Conservation (phyloP, 2,888 invertebrate genomes). For the Strigamia transsilvanica region DNA sequence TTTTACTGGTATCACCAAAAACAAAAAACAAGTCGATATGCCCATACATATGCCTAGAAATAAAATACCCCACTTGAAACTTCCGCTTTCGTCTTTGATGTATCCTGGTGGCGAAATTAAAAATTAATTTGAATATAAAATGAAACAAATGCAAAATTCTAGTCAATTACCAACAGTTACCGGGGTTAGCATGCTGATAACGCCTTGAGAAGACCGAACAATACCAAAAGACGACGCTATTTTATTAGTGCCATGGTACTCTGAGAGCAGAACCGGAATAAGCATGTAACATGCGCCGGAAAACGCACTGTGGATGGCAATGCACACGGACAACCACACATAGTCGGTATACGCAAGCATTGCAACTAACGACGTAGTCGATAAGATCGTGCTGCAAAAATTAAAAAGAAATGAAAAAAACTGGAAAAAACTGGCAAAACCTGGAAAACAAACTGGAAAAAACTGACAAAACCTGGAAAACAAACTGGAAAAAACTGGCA, state of each 20-base stretch:
- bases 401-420: not conserved
- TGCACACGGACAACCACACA: not conserved
- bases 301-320: not conserved
- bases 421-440: not conserved
- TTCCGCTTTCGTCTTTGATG: not conserved
- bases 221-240: slow-evolving; percentile 79
- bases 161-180: not conserved
- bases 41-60: not conserved
- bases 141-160: not conserved
- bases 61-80: not conserved
- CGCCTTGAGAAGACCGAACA: slow-evolving; percentile 79
- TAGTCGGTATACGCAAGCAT: not conserved
- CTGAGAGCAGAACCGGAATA: slow-evolving; percentile 78
- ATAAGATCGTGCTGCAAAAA: not conserved
- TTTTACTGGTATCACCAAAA: not conserved
- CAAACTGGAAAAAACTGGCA: no score
- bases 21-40: slow-evolving; percentile 67
- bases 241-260: slow-evolving; percentile 78
- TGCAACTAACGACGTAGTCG: not conserved
- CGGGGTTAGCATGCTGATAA: slow-evolving; percentile 74
- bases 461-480: no score
- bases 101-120: not conserved
- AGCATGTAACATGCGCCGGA: slow-evolving; percentile 77
- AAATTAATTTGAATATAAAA: not conserved
- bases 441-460: no score